Percentiles rank a stretch among this genome's conserved stretches.
Conservation (phyloP, 2,888 invertebrate genomes). For the Melipona bicolor region DNA sequence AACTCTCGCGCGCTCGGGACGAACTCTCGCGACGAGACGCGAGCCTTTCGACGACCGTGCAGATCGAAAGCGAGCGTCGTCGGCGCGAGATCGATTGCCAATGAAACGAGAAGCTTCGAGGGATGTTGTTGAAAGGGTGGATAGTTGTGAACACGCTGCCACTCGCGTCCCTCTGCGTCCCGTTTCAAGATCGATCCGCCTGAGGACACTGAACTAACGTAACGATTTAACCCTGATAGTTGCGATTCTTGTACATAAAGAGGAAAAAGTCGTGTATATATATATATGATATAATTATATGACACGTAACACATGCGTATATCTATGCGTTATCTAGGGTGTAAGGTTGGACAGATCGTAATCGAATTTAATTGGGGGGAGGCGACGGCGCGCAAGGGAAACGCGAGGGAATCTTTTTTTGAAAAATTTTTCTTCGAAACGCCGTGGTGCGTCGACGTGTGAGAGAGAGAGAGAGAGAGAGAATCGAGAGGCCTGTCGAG, state of each 20-base stretch:
- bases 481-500: conserved; percentile 21
- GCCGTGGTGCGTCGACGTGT: conserved; percentile 31
- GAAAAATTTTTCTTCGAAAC: neutral
- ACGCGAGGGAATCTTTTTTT: neutral
- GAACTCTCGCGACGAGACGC: neutral
- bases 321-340: conserved; percentile 70
- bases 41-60: conserved; percentile 12
- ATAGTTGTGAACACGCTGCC: neutral
- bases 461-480: neutral
- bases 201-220: conserved; percentile 41
- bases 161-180: conserved; percentile 7
- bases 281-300: conserved; percentile 59
- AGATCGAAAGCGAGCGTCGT: conserved; percentile 10
- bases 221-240: conserved; percentile 39
- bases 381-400: conserved; percentile 14
- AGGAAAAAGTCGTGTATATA: conserved; percentile 66
- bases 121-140: neutral
- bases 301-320: conserved; percentile 71
- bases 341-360: conserved; percentile 68
- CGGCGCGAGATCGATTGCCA: neutral
- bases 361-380: conserved; percentile 64
- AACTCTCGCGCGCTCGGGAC: conserved; percentile 6
- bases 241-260: conserved; percentile 71
- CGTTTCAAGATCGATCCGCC: conserved; percentile 3
- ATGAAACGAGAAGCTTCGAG: neutral